phyloP scores from a whole-genome alignment of 2,113 vertebrate species.

The Sylvia atricapilla region DNA sequence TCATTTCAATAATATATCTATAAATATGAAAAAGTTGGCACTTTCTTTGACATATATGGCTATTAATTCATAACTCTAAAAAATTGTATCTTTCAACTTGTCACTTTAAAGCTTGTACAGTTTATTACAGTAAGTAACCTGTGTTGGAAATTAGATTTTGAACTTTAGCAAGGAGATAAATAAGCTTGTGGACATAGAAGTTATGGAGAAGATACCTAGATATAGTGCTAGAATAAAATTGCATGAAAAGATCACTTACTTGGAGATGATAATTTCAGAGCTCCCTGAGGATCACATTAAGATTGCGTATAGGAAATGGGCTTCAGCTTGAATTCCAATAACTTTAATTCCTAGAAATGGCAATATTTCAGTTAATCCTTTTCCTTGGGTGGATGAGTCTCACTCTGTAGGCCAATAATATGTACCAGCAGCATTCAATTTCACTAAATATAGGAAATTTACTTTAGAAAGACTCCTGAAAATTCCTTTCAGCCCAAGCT shows the following conservation, averaged over 20 bases:
- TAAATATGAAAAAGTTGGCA: conserved; percentile 89
- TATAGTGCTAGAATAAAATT: conserved; percentile 67
- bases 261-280: conserved; percentile 63
- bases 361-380: conserved; percentile 21
- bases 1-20: conserved; percentile 94
- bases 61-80: conserved; percentile 84
- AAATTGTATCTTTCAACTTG: conserved; percentile 82
- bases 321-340: conserved; percentile 52
- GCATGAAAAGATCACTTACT: conserved; percentile 68
- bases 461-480: background rate
- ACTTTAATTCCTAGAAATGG: conserved; percentile 46
- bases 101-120: conserved; percentile 79
- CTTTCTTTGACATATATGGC: conserved; percentile 81
- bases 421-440: background rate
- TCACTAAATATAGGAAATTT: background rate
- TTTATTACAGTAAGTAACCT: conserved; percentile 83
- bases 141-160: conserved; percentile 81
- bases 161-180: conserved; percentile 81
- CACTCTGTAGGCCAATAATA: background rate
- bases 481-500: background rate
- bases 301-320: conserved; percentile 33
- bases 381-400: background rate
- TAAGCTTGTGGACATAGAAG: conserved; percentile 73
- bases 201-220: conserved; percentile 69
- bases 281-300: conserved; percentile 53